These are phyloP conservation scores for Daboia siamensis DNA, from an alignment of 2,113 vertebrate species.

Conservation along the genomic window DNA sequence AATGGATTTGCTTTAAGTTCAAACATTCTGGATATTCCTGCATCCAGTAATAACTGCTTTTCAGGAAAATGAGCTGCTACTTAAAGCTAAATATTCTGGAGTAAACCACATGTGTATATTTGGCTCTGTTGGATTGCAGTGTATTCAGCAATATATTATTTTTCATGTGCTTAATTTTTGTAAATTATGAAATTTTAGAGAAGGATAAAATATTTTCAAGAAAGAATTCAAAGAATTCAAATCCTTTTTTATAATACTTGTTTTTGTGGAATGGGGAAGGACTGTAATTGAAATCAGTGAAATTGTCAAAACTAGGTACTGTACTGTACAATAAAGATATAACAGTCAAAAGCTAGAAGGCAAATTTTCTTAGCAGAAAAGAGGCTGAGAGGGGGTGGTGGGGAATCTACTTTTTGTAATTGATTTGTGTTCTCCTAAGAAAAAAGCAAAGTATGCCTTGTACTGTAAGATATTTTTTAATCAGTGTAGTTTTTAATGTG, in stretches of 20 bases:
- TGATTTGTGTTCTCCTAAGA: slow-evolving; percentile 10
- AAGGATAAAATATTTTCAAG: slow-evolving; percentile 32
- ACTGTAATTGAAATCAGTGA: background rate
- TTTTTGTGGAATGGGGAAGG: slow-evolving; percentile 26
- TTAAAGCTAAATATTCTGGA: slow-evolving; percentile 48
- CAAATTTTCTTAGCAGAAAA: slow-evolving; percentile 35
- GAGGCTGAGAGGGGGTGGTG: too few relatives aligned
- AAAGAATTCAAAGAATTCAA: slow-evolving; percentile 25
- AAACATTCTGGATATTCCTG: slow-evolving; percentile 45
- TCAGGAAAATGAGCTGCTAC: slow-evolving; percentile 51
- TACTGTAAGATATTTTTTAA: background rate
- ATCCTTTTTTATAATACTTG: slow-evolving; percentile 19
- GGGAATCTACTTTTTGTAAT: background rate
- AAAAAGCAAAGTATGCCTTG: background rate
- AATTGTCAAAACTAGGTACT: background rate
- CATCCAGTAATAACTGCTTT: slow-evolving; percentile 52
- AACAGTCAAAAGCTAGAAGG: background rate
- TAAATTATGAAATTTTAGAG: background rate
- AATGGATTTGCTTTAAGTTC: slow-evolving; percentile 43
- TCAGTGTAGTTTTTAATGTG: slow-evolving; percentile 10
- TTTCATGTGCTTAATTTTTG: slow-evolving; percentile 46
- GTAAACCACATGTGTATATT: slow-evolving; percentile 33
- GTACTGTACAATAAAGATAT: background rate
- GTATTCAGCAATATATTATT: slow-evolving; percentile 43
- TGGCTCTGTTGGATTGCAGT: slow-evolving; percentile 17